phyloP scores from a whole-genome alignment of 2,797 vertebrate genomes.

The Peromyscus aztecus region DNA sequence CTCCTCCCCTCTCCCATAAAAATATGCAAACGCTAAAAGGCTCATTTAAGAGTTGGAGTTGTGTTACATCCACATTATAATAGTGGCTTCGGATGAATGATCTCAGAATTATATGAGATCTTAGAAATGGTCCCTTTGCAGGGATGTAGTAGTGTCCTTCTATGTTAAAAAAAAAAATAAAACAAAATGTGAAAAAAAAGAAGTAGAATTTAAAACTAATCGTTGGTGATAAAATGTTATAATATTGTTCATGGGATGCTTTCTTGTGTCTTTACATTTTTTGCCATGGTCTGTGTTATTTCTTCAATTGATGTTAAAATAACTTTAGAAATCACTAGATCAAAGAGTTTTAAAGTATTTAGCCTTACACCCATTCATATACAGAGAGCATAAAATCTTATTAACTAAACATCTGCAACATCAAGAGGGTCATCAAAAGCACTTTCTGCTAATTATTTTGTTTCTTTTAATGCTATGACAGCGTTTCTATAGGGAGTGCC shows the following conservation, averaged over 20 bases:
- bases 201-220: no score
- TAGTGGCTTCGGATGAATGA: no score
- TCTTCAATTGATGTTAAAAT: slow-evolving; percentile 24
- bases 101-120: no score
- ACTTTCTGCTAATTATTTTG: background rate
- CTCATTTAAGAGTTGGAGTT: no score
- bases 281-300: background rate
- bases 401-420: background rate
- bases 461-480: slow-evolving; percentile 3
- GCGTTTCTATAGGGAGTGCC: background rate
- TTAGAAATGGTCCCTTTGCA: no score
- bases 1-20: no score
- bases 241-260: slow-evolving; percentile 2
- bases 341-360: slow-evolving; percentile 39
- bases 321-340: background rate
- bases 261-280: slow-evolving; percentile 22
- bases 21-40: no score
- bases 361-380: background rate
- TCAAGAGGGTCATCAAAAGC: background rate
- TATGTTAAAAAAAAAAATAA: no score
- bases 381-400: background rate
- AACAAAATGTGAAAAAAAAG: no score
- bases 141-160: no score
- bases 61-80: no score
- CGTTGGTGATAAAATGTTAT: background rate